Base-by-base conservation (phyloP, 2,888 invertebrate genomes). In the Diogma glabrata region DNA sequence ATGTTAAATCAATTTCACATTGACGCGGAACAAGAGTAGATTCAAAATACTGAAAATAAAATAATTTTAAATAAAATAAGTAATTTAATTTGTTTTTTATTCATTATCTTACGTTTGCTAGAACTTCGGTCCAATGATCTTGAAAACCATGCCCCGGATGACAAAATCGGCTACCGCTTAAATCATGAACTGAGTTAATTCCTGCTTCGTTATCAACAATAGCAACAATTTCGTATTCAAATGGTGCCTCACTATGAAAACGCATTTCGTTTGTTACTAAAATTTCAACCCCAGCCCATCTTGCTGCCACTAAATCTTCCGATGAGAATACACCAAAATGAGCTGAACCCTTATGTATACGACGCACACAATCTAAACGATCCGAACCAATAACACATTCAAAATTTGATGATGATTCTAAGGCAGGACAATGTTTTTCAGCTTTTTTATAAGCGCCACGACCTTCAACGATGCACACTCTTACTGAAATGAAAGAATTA, bases 321-420 rank as follows among this genome's bases (percentile, higher is more conserved):
- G 92, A 83, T 50, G 84, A 83, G 60, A 90, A 79, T 10, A 87
- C 82, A 0, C 88, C 83, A 61, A 93, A 84, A 67, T 94, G 92
- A 1, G 86, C 92, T 1, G 81, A 77, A 2, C 84, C 84, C 60
- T 81, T 80, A 51, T 80, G 75, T 58, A 94, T 82, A 57, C 81
- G 77, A 5, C 85, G 75, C 53, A 93, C 75, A 61, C 93, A 94
- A 61, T 87, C 84, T 57, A 89, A 71, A 55, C 91, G 87, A 68
- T 87, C 87, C 10, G 76, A 73, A 1, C 80, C 85, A 14, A 83
- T 65, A 1, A 85, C 79, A 58, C 87, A 88, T 59, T 82, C 81
- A 9, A 84, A 76, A 45, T 77, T 76, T 54, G 78, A 78, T 46
- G 75, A 73, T 53, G 58, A 57, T 51, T 80, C 76, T 55, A 87